Conservation (phyloP, 2,797 vertebrate genomes). For the Alectoris magna region DNA sequence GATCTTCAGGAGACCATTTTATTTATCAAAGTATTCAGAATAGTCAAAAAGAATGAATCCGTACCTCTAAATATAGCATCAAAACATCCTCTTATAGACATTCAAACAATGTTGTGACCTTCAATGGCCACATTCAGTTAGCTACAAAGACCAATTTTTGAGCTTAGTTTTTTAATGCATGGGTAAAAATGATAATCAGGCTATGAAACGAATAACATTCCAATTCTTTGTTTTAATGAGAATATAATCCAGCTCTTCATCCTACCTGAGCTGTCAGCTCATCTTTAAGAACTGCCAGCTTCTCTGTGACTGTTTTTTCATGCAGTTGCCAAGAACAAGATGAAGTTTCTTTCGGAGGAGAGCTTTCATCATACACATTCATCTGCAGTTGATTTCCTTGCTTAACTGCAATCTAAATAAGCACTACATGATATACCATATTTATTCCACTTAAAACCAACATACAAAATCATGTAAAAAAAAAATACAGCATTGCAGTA, state of each 20-base stretch:
- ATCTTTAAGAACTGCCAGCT: slow-evolving; percentile 77
- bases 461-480: neutral
- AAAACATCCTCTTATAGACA: neutral
- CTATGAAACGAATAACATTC: neutral
- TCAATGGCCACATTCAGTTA: neutral
- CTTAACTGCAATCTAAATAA: slow-evolving; percentile 89
- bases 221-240: neutral
- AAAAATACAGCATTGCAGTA: neutral
- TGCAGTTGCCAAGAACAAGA: neutral
- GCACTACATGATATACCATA: neutral
- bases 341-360: neutral
- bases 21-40: neutral
- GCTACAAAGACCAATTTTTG: neutral
- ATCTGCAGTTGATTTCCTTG: slow-evolving; percentile 94
- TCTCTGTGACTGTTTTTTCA: slow-evolving; percentile 65
- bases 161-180: neutral
- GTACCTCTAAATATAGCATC: neutral
- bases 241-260: neutral
- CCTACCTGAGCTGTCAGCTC: slow-evolving; percentile 83
- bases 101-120: neutral
- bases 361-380: slow-evolving; percentile 89
- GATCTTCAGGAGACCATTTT: neutral
- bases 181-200: neutral
- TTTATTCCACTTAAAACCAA: neutral
- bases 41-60: neutral